phyloP scores from a whole-genome alignment of 2,113 vertebrate species.

The Glaucidium brasilianum region DNA sequence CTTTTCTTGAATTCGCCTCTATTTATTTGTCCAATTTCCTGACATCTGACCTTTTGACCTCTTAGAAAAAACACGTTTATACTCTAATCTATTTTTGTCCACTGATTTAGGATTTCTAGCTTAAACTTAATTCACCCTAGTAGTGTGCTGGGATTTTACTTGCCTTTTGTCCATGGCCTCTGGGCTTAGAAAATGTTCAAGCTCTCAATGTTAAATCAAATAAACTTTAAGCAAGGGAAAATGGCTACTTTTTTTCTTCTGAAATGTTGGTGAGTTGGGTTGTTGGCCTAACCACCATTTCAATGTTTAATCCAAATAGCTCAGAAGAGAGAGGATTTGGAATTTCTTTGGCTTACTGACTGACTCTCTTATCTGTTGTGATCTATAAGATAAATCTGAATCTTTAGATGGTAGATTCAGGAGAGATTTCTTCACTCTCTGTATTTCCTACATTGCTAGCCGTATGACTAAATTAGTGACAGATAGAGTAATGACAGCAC shows the following conservation, averaged over 20 bases:
- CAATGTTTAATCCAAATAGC: conserved; percentile 3
- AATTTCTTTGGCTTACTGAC: background rate
- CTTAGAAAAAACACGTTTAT: conserved; percentile 51
- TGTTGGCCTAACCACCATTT: background rate
- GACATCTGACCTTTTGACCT: conserved; percentile 54
- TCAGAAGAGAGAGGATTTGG: background rate
- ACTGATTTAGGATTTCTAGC: background rate
- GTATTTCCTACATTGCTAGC: background rate
- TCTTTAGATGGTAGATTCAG: background rate
- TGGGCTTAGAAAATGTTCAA: conserved; percentile 19
- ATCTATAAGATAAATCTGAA: background rate
- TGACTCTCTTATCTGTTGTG: background rate
- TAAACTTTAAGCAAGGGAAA: background rate
- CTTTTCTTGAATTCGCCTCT: background rate
- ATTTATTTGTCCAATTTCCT: conserved; percentile 71
- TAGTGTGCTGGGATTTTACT: conserved; percentile 30
- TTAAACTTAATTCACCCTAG: conserved; percentile 10
- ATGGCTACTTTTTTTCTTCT: background rate
- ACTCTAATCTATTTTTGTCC: conserved; percentile 45
- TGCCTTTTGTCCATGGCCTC: background rate
- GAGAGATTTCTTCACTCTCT: background rate
- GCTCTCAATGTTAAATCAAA: background rate
- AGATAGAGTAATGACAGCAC: background rate
- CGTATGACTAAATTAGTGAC: background rate
- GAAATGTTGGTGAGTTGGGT: background rate